Evolutionary conservation across 1,140 invertebrate species (phyloP).

Genomic region (Eciton burchellii): DNA sequence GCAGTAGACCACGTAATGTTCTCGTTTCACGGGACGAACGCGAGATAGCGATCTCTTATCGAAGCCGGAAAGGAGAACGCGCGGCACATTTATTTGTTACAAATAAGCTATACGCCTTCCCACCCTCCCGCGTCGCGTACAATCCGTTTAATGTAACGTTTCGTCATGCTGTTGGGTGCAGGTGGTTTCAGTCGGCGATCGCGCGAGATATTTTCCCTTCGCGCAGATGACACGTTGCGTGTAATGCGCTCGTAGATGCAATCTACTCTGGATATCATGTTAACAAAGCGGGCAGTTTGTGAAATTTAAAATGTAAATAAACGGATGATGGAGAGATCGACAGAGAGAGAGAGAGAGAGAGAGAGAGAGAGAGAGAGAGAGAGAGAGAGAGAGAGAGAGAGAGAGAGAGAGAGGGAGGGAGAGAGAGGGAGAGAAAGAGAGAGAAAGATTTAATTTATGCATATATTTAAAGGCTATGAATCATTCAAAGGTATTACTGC

Average conservation of each 20-base stretch:
- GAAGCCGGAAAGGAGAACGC: conserved; percentile 5
- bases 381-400: too few species aligned
- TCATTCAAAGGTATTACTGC: conserved; percentile 16
- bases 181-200: conserved; percentile 16
- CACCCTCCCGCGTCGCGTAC: conserved; percentile 6
- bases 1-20: background rate
- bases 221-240: background rate
- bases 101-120: background rate
- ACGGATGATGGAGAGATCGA: too few species aligned
- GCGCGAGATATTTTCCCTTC: conserved; percentile 14
- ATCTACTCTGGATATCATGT: conserved; percentile 11
- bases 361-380: too few species aligned
- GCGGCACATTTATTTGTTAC: conserved; percentile 13
- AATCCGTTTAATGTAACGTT: conserved; percentile 24
- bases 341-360: too few species aligned
- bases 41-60: background rate
- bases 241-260: conserved; percentile 19
- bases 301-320: conserved; percentile 47
- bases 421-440: too few species aligned
- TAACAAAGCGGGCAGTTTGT: conserved; percentile 45
- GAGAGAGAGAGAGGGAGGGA: too few species aligned
- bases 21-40: background rate
- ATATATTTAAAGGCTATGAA: conserved; percentile 16
- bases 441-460: conserved; percentile 43
- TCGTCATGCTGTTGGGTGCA: conserved; percentile 1